Evolutionary conservation across 2,888 invertebrate species (phyloP), one percentile per base, ranked within the genome.

Genomic region (Aporophyla lueneburgensis): DNA sequence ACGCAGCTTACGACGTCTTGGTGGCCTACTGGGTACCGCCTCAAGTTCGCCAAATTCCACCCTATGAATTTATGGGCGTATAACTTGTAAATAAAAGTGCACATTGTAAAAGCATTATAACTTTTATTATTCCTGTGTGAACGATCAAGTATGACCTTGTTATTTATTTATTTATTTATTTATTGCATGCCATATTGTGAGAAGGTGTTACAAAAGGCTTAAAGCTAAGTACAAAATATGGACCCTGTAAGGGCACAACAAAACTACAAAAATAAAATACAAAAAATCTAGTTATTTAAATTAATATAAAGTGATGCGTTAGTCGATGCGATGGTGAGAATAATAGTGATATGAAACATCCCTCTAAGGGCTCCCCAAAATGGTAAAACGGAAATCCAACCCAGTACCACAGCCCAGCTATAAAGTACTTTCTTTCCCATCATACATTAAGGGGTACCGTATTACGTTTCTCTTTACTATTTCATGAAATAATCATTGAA

Each of bases 41-140:
- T 78, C 0, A 0, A 0, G 5, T 46, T 77, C 16, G 0, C 1
- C 0, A 0, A 0, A 0, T 76, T 73, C 14, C 2, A n/a, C 16
- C 76, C 76, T 9, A 0, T 0, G 0, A 6, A 24, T 1, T 1
- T 19, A n/a, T 80, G 81, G 76, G 80, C 24, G 40, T 81, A 74
- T 81, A 0, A 19, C 24, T 16, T 80, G 51, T 76, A 71, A 80
- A 80, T 79, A 58, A 56, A 56, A 70, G 21, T n/a, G 0, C 10
- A n/a, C 19, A 40, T 9, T 63, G 10, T 19, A 27, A 69, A 53
- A 33, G 16, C 54, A 33, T 19, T 40, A 5, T 40, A 7, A 16
- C 14, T 58, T 58, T 58, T 58, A 58, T 46, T 69, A 46, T 58
- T 21, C 14, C 69, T 19, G 12, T 19, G 19, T 68, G 21, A 61